A percentile compares a stretch with the other conserved stretches of the same genome.
phyloP scores from a whole-genome alignment of 2,888 invertebrate genomes.

The Drosophila vallismaia region DNA sequence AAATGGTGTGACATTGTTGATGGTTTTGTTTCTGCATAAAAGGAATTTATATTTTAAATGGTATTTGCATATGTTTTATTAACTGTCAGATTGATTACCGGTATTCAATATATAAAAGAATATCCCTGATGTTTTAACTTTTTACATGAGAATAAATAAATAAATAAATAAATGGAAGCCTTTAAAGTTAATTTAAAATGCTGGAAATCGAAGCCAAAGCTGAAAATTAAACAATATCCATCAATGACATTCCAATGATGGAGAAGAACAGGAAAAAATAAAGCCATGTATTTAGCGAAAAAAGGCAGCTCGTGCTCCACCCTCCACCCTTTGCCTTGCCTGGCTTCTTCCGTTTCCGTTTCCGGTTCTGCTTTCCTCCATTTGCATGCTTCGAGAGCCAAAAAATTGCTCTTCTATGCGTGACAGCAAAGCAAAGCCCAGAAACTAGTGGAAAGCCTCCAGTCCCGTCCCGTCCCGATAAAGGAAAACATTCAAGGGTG shows the following conservation, averaged over 20 bases:
- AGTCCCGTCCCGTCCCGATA: constrained; percentile 32
- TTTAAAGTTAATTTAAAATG: not conserved
- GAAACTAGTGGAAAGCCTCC: constrained; percentile 49
- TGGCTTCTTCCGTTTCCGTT: not conserved
- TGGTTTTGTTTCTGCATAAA: not conserved
- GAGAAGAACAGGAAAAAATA: constrained; percentile 16
- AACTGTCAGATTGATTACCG: not conserved
- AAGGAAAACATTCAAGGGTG: constrained; percentile 35
- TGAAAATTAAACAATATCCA: too few species aligned
- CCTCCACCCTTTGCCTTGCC: not conserved
- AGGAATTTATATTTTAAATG: not conserved
- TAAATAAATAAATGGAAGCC: not conserved
- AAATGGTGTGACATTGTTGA: constrained; percentile 1
- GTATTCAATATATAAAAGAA: too few species aligned
- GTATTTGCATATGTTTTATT: not conserved
- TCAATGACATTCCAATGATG: too few species aligned
- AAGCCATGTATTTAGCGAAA: constrained; percentile 30
- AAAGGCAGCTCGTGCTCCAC: constrained; percentile 26
- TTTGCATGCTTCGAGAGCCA: constrained; percentile 64
- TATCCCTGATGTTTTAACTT: too few species aligned
- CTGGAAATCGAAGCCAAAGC: too few species aligned
- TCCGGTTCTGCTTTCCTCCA: not conserved
- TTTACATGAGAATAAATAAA: too few species aligned
- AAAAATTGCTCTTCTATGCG: constrained; percentile 69
- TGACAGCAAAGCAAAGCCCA: constrained; percentile 63